These are phyloP conservation scores for Tetragnatha montana DNA, from an alignment of 2,888 invertebrate genomes.

Conservation along the genomic window DNA sequence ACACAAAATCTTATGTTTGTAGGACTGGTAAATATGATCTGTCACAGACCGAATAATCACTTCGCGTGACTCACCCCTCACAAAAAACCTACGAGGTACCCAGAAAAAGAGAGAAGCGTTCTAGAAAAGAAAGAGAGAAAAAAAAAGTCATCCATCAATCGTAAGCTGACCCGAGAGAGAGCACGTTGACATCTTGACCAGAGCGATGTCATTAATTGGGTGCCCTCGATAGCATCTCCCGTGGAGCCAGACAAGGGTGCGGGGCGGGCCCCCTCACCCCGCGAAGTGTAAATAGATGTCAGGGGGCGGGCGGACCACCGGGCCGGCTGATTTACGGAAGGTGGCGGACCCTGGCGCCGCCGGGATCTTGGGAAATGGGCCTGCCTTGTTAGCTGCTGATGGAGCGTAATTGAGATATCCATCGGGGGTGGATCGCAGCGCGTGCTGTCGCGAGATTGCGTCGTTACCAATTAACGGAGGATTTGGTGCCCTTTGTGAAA, in stretches of 20 bases:
- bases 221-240: slow-evolving; percentile 62
- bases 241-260: slow-evolving; percentile 66
- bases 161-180: not conserved
- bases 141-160: not conserved
- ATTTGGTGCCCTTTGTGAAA: no score
- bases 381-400: slow-evolving; percentile 44
- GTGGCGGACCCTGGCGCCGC: slow-evolving; percentile 59
- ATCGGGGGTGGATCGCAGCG: not conserved
- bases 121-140: not conserved
- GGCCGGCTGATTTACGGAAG: slow-evolving; percentile 67
- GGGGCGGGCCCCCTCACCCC: slow-evolving; percentile 27
- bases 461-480: no score
- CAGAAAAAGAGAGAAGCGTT: no score
- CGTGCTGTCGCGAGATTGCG: not conserved
- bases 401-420: slow-evolving; percentile 61
- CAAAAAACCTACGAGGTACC: no score
- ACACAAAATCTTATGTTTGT: no score
- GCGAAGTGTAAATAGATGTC: slow-evolving; percentile 64
- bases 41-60: not conserved
- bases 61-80: no score
- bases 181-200: slow-evolving; percentile 50
- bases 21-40: not conserved
- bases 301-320: slow-evolving; percentile 61
- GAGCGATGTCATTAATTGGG: slow-evolving; percentile 62
- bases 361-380: slow-evolving; percentile 58